Conservation (phyloP, 2,113 vertebrate species). For the Pluvialis apricaria region DNA sequence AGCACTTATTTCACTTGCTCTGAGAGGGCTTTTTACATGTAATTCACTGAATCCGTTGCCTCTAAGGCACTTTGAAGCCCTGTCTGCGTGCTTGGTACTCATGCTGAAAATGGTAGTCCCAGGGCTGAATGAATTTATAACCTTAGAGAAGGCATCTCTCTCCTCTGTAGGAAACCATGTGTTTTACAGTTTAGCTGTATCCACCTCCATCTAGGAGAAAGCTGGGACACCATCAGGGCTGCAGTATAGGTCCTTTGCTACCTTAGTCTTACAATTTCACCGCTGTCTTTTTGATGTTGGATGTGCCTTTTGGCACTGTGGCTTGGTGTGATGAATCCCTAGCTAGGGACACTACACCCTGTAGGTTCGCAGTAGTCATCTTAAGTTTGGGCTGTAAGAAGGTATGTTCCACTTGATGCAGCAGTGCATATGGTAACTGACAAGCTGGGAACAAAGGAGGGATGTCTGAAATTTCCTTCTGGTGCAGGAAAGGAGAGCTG, state of each 20-base stretch:
- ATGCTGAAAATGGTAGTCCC: neutral
- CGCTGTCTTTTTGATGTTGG: neutral
- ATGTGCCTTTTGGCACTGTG: neutral
- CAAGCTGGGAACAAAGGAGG: neutral
- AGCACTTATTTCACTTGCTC: neutral
- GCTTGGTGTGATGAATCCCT: neutral
- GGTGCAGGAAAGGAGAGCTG: neutral
- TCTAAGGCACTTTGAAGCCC: neutral
- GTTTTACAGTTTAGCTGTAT: neutral
- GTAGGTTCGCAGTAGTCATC: neutral
- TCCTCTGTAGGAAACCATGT: neutral
- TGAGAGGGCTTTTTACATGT: neutral
- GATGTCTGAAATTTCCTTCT: neutral
- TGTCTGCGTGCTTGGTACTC: neutral
- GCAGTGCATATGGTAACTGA: neutral
- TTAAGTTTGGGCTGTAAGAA: neutral
- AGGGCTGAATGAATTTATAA: neutral
- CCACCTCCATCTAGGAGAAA: neutral
- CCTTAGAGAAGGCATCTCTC: neutral
- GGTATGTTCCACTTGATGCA: neutral
- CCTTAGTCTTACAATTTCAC: neutral
- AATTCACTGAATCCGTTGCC: neutral
- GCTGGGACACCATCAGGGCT: neutral
- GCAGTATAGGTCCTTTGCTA: neutral
- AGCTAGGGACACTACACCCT: neutral